Conservation (phyloP, 2,888 invertebrate species). For the Temnothorax rugatulus region DNA sequence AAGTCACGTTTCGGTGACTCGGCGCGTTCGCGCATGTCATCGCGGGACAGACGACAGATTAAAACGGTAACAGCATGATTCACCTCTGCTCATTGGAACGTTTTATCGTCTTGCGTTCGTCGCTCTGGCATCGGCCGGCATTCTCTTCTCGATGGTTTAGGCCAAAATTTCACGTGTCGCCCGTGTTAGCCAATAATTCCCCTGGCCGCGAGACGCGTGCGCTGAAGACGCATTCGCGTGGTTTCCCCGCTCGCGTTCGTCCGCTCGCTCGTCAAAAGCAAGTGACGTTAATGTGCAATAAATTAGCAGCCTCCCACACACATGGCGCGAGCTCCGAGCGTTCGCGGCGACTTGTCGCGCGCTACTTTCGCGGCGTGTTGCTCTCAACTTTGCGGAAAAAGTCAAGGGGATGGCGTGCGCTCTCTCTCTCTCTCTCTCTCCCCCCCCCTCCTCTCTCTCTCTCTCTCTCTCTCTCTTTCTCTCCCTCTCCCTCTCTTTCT, state of each 20-base stretch:
- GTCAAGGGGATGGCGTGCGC: neutral
- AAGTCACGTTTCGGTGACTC: conserved; percentile 19
- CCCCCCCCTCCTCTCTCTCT: neutral
- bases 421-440: neutral
- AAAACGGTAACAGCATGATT: conserved; percentile 41
- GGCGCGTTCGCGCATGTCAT: neutral
- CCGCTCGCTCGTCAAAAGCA: conserved; percentile 79
- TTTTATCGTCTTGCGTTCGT: conserved; percentile 21
- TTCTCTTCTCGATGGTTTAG: conserved; percentile 1
- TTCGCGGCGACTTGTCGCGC: conserved; percentile 7
- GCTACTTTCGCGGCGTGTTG: conserved; percentile 14
- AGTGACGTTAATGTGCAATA: conserved; percentile 85
- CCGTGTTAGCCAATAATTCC: neutral
- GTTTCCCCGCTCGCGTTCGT: conserved; percentile 60
- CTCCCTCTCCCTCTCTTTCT: neutral
- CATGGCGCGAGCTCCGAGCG: conserved; percentile 47
- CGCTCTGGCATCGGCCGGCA: conserved; percentile 2
- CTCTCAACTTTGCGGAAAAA: conserved; percentile 35
- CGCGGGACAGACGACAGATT: conserved; percentile 21
- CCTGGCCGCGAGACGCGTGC: conserved; percentile 35
- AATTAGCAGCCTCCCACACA: conserved; percentile 84
- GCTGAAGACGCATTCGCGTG: conserved; percentile 54
- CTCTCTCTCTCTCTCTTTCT: neutral
- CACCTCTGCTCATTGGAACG: conserved; percentile 5
- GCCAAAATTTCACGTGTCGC: conserved; percentile 58